Evolutionary conservation across 2,113 vertebrate genomes (phyloP), one percentile per base, ranked within the genome.

Genomic region (Fregetta grallaria): DNA sequence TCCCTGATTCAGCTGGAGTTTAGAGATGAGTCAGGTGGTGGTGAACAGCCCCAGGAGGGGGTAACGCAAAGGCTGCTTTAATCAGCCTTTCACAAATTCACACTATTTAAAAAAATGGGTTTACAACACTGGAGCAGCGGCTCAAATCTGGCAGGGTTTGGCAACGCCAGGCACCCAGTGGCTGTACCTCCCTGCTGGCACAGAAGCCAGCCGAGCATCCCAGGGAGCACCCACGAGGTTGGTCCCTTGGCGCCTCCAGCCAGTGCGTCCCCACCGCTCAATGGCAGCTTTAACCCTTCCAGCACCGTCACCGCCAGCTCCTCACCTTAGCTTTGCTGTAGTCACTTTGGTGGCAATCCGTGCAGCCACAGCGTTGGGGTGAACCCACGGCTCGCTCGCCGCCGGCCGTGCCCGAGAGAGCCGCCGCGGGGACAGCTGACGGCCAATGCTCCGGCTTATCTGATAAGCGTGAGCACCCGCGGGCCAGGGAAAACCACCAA

Each of bases 41-140:
- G 66, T 0, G 4, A 91, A 17, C 23, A 71, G 88, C 40, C 75
- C 76, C 1, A 2, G 34, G 23, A 50, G 16, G 4, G 36, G 45
- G 52, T 30, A 36, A 49, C 15, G 3, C 3, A 16, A 53, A 5
- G 71, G 61, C 22, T 45, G 61, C 50, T 30, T 62, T 10, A 6
- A 23, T 32, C 49, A 32, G 62, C 38, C n/a, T 53, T 50, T 59
- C 16, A 6, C 76, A 25, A 68, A 56, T 22, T 55, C 44, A 22
- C 4, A 4, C 34, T 47, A 19, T 45, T 68, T 75, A 50, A 58
- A 44, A 44, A 59, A 75, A 27, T 1, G 13, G 26, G 10, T 78
- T 82, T 63, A 4, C 1, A 3, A 14, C 66, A 15, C 22, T 0
- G 0, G 17, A 36, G 61, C 0, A 6, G 63, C 3, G 3, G 66